Conservation (phyloP, 2,888 invertebrate genomes). For the Horisme vitalbata region DNA sequence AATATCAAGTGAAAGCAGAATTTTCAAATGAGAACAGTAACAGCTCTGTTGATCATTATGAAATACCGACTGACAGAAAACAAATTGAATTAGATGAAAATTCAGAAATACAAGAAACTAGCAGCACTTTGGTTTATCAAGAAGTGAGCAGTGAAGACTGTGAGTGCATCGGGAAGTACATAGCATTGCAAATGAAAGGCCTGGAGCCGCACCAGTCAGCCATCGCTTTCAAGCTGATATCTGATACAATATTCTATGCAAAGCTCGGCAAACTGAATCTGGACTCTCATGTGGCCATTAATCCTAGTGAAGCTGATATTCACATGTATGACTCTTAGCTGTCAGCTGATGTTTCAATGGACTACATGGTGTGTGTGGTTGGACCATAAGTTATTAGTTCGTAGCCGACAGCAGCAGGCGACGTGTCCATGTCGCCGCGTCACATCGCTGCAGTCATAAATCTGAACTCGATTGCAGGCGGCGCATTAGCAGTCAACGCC, state of each 20-base stretch:
- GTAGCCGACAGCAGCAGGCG: too few species aligned
- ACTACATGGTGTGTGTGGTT: too few species aligned
- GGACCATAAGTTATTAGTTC: too few species aligned
- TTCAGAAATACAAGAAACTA: not conserved
- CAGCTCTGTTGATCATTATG: slow-evolving; percentile 1
- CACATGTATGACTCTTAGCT: not conserved
- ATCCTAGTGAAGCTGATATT: too few species aligned
- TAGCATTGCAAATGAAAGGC: slow-evolving; percentile 23
- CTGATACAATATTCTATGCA: slow-evolving; percentile 26
- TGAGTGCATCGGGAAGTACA: slow-evolving; percentile 19
- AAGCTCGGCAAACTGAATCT: slow-evolving; percentile 24
- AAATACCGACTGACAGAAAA: not conserved
- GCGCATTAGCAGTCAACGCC: too few species aligned
- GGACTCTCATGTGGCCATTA: not conserved
- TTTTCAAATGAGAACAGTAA: slow-evolving; percentile 8
- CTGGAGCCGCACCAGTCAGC: slow-evolving; percentile 18
- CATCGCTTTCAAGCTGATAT: slow-evolving; percentile 27
- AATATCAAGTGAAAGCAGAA: not conserved
- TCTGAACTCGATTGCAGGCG: too few species aligned
- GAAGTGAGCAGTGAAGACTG: slow-evolving; percentile 11
- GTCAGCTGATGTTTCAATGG: too few species aligned
- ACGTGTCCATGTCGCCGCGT: too few species aligned
- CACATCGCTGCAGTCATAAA: too few species aligned
- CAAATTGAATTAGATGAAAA: not conserved
- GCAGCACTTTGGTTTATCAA: not conserved